phyloP scores from a whole-genome alignment of 2,797 vertebrate species.

The Rhinatrema bivittatum region DNA sequence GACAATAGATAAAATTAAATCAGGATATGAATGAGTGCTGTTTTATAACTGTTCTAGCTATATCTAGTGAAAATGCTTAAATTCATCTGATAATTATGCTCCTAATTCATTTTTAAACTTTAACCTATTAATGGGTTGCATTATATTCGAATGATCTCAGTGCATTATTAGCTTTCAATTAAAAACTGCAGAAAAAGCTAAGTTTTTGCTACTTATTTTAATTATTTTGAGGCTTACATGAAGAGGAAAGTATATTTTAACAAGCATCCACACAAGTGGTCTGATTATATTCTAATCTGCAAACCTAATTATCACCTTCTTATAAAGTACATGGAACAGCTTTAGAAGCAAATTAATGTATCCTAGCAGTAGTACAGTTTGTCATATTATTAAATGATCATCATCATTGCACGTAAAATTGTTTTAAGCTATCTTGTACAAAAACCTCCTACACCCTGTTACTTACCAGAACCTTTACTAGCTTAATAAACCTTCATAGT shows the following conservation, averaged over 20 bases:
- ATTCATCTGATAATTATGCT: conserved; percentile 48
- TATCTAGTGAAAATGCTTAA: conserved; percentile 43
- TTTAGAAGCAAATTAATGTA: conserved; percentile 93
- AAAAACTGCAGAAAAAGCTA: conserved; percentile 27
- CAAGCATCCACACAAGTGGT: conserved; percentile 67
- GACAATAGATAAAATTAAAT: conserved; percentile 58
- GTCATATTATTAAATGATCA: conserved; percentile 90
- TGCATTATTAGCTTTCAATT: conserved; percentile 31
- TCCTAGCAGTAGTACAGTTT: conserved; percentile 90
- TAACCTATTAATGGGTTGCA: conserved; percentile 41
- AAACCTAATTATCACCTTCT: conserved; percentile 98
- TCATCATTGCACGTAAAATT: conserved; percentile 84
- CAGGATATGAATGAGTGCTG: conserved; percentile 55
- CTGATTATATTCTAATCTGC: conserved; percentile 93
- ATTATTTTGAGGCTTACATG: conserved; percentile 50
- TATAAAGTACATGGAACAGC: conserved; percentile 70
- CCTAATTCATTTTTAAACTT: conserved; percentile 44
- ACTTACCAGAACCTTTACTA: conserved; percentile 51
- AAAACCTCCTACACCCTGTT: conserved; percentile 24
- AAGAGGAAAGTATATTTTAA: conserved; percentile 68
- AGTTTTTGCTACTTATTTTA: conserved; percentile 47
- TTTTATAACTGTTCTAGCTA: conserved; percentile 45
- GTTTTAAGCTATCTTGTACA: conserved; percentile 45
- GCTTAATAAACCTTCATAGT: too few relatives aligned
- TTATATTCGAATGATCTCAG: conserved; percentile 38